Evolutionary conservation across 2,797 vertebrate genomes (phyloP).

Genomic region (Setipinna tenuifilis): DNA sequence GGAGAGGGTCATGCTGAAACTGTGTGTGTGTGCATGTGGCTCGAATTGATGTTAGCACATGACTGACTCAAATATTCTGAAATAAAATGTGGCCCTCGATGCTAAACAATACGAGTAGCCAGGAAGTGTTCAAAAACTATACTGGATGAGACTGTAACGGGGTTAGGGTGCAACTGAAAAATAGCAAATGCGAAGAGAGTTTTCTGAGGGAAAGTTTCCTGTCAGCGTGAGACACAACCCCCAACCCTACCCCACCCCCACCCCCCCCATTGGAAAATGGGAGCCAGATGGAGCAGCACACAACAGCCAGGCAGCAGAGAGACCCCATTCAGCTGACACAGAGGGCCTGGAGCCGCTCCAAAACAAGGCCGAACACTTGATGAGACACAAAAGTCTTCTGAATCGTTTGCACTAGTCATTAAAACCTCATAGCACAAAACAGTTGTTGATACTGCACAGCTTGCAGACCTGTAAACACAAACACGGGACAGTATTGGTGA

Average conservation of each 20-base stretch:
- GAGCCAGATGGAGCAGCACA: not conserved
- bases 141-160: not conserved
- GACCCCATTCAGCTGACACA: constrained; percentile 5
- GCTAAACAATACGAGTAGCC: not conserved
- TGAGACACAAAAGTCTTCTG: constrained; percentile 18
- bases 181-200: not conserved
- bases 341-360: not conserved
- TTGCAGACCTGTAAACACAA: not conserved
- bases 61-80: not conserved
- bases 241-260: no score
- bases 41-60: not conserved
- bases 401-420: constrained; percentile 9
- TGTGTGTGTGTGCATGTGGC: not conserved
- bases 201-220: constrained; percentile 6
- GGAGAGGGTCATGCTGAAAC: not conserved
- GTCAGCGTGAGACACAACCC: constrained; percentile 19
- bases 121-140: not conserved
- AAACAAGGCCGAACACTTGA: not conserved
- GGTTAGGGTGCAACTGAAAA: not conserved
- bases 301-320: constrained; percentile 23
- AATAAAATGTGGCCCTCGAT: not conserved
- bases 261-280: constrained; percentile 14
- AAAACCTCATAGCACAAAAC: constrained; percentile 5
- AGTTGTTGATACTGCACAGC: constrained; percentile 10
- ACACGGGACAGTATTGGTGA: not conserved